Evolutionary conservation across 2,113 vertebrate species (phyloP), one percentile per base, ranked within the genome.

Genomic region (Sterna hirundo): DNA sequence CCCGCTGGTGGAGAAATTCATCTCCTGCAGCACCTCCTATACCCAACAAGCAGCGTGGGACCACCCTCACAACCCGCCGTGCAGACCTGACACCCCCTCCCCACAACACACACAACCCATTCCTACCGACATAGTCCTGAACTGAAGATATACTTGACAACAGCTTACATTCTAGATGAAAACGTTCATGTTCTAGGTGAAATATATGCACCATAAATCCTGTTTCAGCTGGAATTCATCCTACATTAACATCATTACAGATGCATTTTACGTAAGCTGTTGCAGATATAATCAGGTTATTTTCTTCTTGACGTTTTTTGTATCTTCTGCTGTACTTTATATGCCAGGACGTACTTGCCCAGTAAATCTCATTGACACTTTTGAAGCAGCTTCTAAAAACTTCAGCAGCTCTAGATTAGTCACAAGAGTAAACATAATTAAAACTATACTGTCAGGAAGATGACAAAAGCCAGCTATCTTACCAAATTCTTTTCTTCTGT

Each of bases 361-460:
- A 76, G 58, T 80, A 88, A 88, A 93, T 90, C 40, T 62, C 83
- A 77, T 25, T 19, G 57, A 69, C 15, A n/a, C 32, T 77, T 91
- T 29, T 51, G 27, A 94, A 93, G 54, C 19, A 74, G 46, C 17
- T 86, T 85, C 34, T 77, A 90, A 77, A 9, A 70, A 46, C 19
- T 84, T 90, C 54, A 85, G 54, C 26, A 77, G 36, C 36, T 72
- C 25, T 30, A 52, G 29, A 9, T 65, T 72, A 93, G 40, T 49
- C 65, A 79, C 32, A 60, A 5, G 64, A 85, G 34, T 74, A 91
- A 96, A 85, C 25, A 62, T 65, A 83, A 93, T 80, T 83, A 93
- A 90, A 96, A 72, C 10, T 36, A 22, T 38, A 36, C 38, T 81
- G 83, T 69, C 85, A 92, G 25, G 22, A 85, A 80, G 22, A 83